Percentiles rank a stretch among this genome's conserved stretches.
Evolutionary conservation across 2,888 invertebrate genomes (phyloP).

Genomic region (Schizaphis graminum): DNA sequence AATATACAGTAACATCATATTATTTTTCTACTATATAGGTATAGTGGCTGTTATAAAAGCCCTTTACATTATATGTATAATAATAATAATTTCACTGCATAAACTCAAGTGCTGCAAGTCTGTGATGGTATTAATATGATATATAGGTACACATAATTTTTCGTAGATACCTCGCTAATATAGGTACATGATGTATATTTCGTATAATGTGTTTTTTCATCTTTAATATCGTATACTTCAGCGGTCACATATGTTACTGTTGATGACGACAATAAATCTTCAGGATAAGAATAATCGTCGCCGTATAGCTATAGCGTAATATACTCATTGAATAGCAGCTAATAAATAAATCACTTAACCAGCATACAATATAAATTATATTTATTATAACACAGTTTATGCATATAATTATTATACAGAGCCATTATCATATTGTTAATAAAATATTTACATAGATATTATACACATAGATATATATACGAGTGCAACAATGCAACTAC

Average conservation of each 20-base stretch:
- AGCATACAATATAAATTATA: background rate
- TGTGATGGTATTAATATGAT: background rate
- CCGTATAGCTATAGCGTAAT: background rate
- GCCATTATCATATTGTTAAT: background rate
- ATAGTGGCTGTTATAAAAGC: background rate
- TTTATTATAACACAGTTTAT: background rate
- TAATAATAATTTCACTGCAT: background rate
- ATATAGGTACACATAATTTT: background rate
- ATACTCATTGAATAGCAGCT: background rate
- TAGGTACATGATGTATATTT: background rate
- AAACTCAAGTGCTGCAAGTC: background rate
- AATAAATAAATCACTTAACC: background rate
- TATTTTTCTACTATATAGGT: background rate
- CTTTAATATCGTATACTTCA: background rate
- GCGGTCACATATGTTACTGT: background rate
- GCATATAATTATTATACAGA: background rate
- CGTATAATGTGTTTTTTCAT: background rate
- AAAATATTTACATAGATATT: background rate
- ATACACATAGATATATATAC: no score
- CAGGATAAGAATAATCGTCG: background rate
- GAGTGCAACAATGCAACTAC: background rate
- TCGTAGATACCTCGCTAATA: background rate
- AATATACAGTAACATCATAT: background rate
- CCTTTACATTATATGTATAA: background rate
- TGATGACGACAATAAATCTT: background rate